Evolutionary conservation across 2,797 vertebrate genomes (phyloP), one percentile per base, ranked within the genome.

Genomic region (Acrocephalus scirpaceus): DNA sequence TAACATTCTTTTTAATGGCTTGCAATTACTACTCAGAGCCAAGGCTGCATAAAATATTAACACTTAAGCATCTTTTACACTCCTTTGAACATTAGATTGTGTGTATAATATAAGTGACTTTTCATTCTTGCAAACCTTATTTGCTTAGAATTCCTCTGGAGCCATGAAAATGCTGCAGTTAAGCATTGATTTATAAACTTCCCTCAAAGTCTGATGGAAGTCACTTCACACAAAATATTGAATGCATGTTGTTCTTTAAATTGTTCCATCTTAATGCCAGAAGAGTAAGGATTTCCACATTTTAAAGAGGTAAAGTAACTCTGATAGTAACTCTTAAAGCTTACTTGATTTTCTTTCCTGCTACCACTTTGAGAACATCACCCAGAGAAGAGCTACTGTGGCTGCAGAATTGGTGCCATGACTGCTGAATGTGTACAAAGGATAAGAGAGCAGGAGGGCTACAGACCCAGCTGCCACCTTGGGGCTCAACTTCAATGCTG

Each of bases 141-240:
- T 98, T 98, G 94, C 95, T 98, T 97, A 97, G 96, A 98, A 97
- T 97, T 98, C 96, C 97, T 96, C 83, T 96, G 97, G 97, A 97
- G 95, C 96, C 94, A 96, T 97, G 95, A 98, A 98, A 98, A 97
- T 57, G 93, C 84, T 97, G 88, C 94, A 79, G 96, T 97, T 94
- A 98, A 98, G 96, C 94, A 77, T 95, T 97, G 95, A 97, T 98
- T 98, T 98, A 98, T 97, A 88, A 96, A 97, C 95, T 97, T 95
- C 83, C 74, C 29, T 62, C 61, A 48, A 96, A 96, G 87, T 86
- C 77, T 95, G 60, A 94, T 96, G 94, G 92, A 96, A 97, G 84
- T 86, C 42, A 64, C 64, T 95, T 44, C 93, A 88, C 78, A 66
- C 75, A 91, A 97, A 97, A 97, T 92, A 96, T 90, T 83, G 79